phyloP scores from a whole-genome alignment of 2,888 invertebrate species.

The Caradrina clavipalpis region DNA sequence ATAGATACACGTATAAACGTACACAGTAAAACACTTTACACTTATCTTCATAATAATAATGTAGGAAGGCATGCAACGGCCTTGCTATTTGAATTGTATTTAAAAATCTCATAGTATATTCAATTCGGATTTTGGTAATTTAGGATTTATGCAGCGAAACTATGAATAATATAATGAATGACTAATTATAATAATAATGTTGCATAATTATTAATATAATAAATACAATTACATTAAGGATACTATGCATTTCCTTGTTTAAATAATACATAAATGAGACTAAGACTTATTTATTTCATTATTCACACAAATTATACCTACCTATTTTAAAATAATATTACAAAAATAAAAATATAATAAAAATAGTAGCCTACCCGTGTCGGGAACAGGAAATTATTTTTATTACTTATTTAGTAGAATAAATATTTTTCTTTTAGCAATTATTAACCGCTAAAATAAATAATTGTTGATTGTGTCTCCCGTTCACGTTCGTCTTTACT shows the following conservation, averaged over 20 bases:
- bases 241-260: conserved; percentile 17
- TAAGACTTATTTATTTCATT: no score
- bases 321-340: no score
- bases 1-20: not conserved
- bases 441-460: no score
- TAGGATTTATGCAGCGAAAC: not conserved
- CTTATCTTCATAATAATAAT: not conserved
- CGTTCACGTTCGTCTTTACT: no score
- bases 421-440: no score
- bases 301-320: no score
- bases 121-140: conserved; percentile 1
- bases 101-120: not conserved
- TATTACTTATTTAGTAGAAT: no score
- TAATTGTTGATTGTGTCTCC: no score
- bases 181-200: not conserved
- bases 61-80: conserved; percentile 1
- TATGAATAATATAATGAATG: not conserved
- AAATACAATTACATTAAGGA: not conserved
- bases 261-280: no score
- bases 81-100: conserved; percentile 14
- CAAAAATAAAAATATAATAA: no score
- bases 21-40: conserved; percentile 3
- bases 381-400: no score
- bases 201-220: not conserved
- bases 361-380: no score